A percentile compares a stretch with the other conserved stretches of the same genome.
Evolutionary conservation across 2,888 invertebrate species (phyloP).

Genomic region (Pecten maximus): DNA sequence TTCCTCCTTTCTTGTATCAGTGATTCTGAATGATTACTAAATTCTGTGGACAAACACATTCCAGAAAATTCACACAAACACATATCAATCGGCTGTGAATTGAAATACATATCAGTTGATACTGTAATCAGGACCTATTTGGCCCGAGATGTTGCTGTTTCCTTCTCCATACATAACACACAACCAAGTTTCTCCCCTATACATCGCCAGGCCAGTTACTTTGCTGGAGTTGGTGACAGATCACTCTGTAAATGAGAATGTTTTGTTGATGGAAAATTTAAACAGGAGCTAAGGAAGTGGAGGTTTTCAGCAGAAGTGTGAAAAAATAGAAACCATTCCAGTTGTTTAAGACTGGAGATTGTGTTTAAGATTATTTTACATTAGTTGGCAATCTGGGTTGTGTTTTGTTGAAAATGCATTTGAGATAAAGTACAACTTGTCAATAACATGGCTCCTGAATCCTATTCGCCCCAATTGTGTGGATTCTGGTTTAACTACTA

Average conservation of each 20-base stretch:
- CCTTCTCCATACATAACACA: neutral
- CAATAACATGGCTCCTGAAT: neutral
- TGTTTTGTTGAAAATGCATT: constrained; percentile 23
- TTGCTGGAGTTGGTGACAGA: neutral
- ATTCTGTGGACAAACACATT: neutral
- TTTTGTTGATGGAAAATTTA: neutral
- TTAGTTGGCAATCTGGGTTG: constrained; percentile 30
- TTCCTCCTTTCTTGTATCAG: neutral
- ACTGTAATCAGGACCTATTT: neutral
- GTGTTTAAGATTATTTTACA: constrained; percentile 23
- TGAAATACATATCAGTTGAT: neutral
- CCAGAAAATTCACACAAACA: neutral
- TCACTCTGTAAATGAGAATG: constrained; percentile 11
- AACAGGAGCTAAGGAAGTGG: neutral
- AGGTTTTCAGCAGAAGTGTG: neutral
- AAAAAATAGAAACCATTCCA: constrained; percentile 15
- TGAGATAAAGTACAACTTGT: constrained; percentile 20
- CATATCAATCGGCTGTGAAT: neutral
- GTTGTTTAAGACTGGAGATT: constrained; percentile 16
- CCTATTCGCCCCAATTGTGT: neutral
- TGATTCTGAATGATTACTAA: neutral
- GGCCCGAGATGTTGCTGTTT: neutral
- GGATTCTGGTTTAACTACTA: neutral
- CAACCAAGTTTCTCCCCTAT: neutral
- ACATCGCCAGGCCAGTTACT: neutral